phyloP scores from a whole-genome alignment of 2,888 invertebrate species.

The Agrochola lychnidis region DNA sequence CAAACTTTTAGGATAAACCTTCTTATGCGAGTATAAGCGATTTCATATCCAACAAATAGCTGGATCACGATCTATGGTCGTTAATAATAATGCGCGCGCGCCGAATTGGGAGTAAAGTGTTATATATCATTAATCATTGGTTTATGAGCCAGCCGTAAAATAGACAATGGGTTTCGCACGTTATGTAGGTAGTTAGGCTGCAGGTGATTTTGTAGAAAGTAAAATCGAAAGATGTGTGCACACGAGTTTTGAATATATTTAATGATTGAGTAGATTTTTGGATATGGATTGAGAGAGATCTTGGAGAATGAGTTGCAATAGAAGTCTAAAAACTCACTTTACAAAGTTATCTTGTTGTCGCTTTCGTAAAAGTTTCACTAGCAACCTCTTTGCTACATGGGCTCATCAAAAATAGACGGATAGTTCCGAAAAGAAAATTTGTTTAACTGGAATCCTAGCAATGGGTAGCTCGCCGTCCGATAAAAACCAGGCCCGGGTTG shows the following conservation, averaged over 20 bases:
- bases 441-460: neutral
- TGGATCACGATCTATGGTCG: constrained; percentile 73
- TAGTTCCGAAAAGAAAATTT: neutral
- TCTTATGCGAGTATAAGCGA: neutral
- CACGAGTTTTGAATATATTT: neutral
- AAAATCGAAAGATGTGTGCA: neutral
- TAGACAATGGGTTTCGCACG: constrained; percentile 52
- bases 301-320: neutral
- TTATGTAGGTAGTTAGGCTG: constrained; percentile 21
- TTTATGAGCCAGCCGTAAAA: constrained; percentile 57
- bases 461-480: too few relatives aligned
- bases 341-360: neutral
- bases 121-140: constrained; percentile 71
- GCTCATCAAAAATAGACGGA: neutral
- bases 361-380: too few relatives aligned
- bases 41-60: constrained; percentile 71
- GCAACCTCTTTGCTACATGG: neutral
- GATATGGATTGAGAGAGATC: neutral
- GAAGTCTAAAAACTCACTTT: neutral
- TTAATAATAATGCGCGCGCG: constrained; percentile 68
- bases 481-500: too few relatives aligned
- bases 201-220: constrained; percentile 55
- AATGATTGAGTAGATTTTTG: neutral
- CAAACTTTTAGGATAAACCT: too few relatives aligned
- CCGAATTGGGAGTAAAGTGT: constrained; percentile 60